phyloP scores from a whole-genome alignment of 2,888 invertebrate species.

The Melinaea menophilus region DNA sequence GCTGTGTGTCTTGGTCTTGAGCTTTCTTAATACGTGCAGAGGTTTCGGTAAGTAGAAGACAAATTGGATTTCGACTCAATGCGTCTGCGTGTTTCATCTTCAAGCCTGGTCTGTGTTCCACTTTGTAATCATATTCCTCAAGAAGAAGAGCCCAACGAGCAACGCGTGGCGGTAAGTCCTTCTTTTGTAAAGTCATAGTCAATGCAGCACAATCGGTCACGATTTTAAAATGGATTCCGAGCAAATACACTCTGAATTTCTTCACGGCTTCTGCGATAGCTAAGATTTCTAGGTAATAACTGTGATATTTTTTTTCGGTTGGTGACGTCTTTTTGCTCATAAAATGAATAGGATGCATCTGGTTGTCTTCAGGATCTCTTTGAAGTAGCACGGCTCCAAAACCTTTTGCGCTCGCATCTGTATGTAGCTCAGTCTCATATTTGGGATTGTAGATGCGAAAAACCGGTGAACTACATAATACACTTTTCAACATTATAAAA shows the following conservation, averaged over 20 bases:
- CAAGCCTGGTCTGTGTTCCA: too few relatives aligned
- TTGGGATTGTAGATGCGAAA: slow-evolving; percentile 26
- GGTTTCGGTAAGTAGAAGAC: slow-evolving; percentile 15
- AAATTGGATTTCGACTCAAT: too few relatives aligned
- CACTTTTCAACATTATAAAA: slow-evolving; percentile 19
- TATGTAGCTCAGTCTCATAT: slow-evolving; percentile 30
- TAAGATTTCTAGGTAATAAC: slow-evolving; percentile 32
- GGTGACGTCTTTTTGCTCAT: too few relatives aligned
- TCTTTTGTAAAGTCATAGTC: slow-evolving; percentile 34
- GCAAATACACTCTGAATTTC: slow-evolving; percentile 32
- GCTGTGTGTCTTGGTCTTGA: slow-evolving; percentile 30
- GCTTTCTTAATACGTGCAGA: slow-evolving; percentile 19
- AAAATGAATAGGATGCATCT: slow-evolving; percentile 29
- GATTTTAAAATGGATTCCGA: slow-evolving; percentile 33
- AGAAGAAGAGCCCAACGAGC: slow-evolving; percentile 35
- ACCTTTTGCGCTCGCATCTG: slow-evolving; percentile 28
- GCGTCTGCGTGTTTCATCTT: too few relatives aligned
- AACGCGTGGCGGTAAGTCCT: slow-evolving; percentile 35
- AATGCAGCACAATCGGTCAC: slow-evolving; percentile 37
- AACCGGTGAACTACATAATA: slow-evolving; percentile 20
- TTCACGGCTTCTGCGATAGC: slow-evolving; percentile 31
- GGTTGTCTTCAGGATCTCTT: slow-evolving; percentile 16
- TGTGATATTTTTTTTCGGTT: too few relatives aligned
- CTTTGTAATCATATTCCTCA: too few relatives aligned
- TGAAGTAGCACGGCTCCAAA: slow-evolving; percentile 33